A percentile compares a stretch with the other conserved stretches of the same genome.
These are phyloP conservation scores for Blastobasis adustella DNA, from an alignment of 2,888 invertebrate genomes.

Conservation along the genomic window DNA sequence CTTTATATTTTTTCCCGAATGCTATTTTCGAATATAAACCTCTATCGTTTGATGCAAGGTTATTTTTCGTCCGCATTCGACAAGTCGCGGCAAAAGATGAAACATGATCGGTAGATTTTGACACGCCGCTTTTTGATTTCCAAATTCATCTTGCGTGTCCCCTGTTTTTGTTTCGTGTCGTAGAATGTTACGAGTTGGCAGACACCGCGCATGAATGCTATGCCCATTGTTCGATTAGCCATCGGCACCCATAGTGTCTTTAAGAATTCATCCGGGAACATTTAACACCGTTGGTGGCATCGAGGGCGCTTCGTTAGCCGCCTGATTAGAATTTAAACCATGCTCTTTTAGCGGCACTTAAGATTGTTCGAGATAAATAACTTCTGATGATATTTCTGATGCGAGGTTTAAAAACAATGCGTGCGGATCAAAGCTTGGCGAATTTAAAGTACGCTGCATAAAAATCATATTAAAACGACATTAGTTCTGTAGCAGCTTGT, in stretches of 20 bases:
- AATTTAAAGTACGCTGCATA: too few relatives aligned
- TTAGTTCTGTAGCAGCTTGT: too few relatives aligned
- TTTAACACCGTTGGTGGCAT: conserved; percentile 66
- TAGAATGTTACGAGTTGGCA: conserved; percentile 37
- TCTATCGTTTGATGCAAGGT: conserved; percentile 11
- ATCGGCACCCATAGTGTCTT: conserved; percentile 45
- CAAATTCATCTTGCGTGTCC: conserved; percentile 43
- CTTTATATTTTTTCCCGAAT: conserved; percentile 30
- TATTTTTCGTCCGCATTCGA: conserved; percentile 21
- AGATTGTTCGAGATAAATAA: conserved; percentile 47
- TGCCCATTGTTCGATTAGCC: conserved; percentile 61
- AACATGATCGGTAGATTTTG: conserved; percentile 37
- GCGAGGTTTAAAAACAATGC: too few relatives aligned
- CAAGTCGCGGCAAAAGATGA: conserved; percentile 29
- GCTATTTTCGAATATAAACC: conserved; percentile 18
- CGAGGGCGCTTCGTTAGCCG: conserved; percentile 53
- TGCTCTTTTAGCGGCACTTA: conserved; percentile 61
- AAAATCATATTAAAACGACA: too few relatives aligned
- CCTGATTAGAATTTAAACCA: conserved; percentile 59
- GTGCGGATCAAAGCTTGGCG: too few relatives aligned
- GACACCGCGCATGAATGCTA: conserved; percentile 34
- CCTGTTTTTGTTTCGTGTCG: conserved; percentile 47
- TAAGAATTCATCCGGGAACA: conserved; percentile 49
- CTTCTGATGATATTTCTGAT: too few relatives aligned
- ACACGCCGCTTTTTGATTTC: conserved; percentile 39